Evolutionary conservation across 2,888 invertebrate genomes (phyloP).

Genomic region (Seladonia tumulorum): DNA sequence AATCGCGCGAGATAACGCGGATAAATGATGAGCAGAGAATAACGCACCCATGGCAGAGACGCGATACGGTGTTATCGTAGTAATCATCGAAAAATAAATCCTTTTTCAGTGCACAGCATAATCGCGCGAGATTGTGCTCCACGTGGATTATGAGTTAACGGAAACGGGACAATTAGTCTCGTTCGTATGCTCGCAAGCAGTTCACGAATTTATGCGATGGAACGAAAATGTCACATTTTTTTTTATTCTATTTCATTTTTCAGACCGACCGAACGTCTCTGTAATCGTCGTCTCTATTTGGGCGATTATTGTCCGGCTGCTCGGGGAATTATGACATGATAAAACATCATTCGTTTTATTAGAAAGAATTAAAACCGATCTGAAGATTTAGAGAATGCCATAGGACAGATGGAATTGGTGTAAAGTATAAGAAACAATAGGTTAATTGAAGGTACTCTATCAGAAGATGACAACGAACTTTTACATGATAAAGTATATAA

Average conservation of each 20-base stretch:
- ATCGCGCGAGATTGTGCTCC: background rate
- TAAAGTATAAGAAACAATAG: too few species aligned
- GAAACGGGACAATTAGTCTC: constrained; percentile 1
- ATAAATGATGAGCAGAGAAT: constrained; percentile 10
- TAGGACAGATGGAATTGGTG: too few species aligned
- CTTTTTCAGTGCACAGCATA: background rate
- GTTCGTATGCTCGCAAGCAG: background rate
- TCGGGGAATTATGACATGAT: too few species aligned
- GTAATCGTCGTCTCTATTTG: too few species aligned
- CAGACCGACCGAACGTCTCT: background rate
- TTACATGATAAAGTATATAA: too few species aligned
- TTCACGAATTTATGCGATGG: background rate
- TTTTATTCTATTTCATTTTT: background rate
- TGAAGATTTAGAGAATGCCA: too few species aligned
- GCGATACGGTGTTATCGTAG: background rate
- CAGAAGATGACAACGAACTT: too few species aligned
- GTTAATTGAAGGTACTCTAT: too few species aligned
- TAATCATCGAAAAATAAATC: constrained; percentile 3
- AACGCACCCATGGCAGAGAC: background rate
- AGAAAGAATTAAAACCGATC: too few species aligned
- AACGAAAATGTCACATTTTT: background rate
- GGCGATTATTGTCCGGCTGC: too few species aligned
- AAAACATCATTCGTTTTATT: too few species aligned
- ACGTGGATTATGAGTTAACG: background rate
- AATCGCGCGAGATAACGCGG: constrained; percentile 14